Evolutionary conservation across 2,888 invertebrate genomes (phyloP), one percentile per base, ranked within the genome.

Genomic region (Idaea dimidiata): DNA sequence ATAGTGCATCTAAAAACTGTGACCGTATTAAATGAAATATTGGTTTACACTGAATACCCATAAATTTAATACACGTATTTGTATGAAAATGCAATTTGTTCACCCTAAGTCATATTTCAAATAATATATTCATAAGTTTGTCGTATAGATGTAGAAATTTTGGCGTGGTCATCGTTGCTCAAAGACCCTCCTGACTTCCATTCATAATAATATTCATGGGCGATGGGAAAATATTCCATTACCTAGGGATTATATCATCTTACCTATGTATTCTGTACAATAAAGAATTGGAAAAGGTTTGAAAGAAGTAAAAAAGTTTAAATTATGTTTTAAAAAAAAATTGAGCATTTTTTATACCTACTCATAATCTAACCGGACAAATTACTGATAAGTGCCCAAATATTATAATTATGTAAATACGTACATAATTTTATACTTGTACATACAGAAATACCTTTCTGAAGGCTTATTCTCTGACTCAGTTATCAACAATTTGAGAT

Each of bases 121-220:
- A 78, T 86, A 84, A 86, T 83, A 78, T 87, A 87, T 87, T 86
- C 86, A 87, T 87, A 81, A 82, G 82, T 82, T 77, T 71, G 24
- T 70, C 73, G 75, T 77, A n/a, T n/a, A 76, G 78, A 77, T 80
- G 78, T 78, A 76, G 77, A 73, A 63, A 72, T 79, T 84, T 76
- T 71, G 70, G 67, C 68, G 71, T 78, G 86, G 85, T 83, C 85
- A 86, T 72, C 80, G 74, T 76, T 72, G 71, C 73, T 79, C 79
- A 80, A 79, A 81, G 78, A 77, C 79, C 78, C 80, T 76, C 66
- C 74, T 70, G 76, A 71, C 69, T 77, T 72, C 72, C 70, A 72
- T 70, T 73, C 72, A 81, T 83, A 83, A 82, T 73, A 83, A 84
- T 85, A 83, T 84, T 83, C 76, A 83, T 85, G 76, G 76, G 70